phyloP scores from a whole-genome alignment of 2,113 vertebrate genomes.

The Xiphophorus couchianus region DNA sequence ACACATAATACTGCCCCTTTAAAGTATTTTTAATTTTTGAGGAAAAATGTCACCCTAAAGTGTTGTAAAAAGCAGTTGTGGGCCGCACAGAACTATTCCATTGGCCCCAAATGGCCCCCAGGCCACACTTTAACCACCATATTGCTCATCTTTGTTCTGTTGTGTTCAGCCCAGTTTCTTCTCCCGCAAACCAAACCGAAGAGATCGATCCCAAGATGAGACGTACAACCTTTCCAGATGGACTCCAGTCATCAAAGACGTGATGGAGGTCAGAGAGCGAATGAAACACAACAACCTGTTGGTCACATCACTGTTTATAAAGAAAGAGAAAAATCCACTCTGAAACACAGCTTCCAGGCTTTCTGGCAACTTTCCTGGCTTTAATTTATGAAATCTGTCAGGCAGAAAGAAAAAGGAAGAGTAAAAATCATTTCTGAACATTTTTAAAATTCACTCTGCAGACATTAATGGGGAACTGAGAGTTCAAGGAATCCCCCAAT shows the following conservation, averaged over 20 bases:
- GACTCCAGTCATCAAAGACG: slow-evolving; percentile 93
- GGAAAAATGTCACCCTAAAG: too few species aligned
- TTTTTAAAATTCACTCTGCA: neutral
- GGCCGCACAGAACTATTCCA: too few species aligned
- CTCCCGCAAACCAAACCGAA: slow-evolving; percentile 81
- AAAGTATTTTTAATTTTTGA: neutral
- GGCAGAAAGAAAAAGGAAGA: neutral
- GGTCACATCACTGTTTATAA: too few species aligned
- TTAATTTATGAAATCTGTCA: neutral
- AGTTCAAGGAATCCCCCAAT: neutral
- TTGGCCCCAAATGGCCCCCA: too few species aligned
- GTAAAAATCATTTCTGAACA: neutral
- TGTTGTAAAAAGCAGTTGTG: too few species aligned
- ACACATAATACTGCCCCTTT: neutral
- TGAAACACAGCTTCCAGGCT: too few species aligned
- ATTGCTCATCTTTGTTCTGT: neutral
- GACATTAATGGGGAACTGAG: neutral
- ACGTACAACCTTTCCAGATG: slow-evolving; percentile 95
- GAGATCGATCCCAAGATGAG: slow-evolving; percentile 87
- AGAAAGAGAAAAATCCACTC: too few species aligned
- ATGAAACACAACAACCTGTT: neutral
- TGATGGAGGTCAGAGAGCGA: slow-evolving; percentile 88
- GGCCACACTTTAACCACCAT: too few species aligned
- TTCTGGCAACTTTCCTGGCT: too few species aligned
- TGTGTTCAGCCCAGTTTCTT: slow-evolving; percentile 58